phyloP scores from a whole-genome alignment of 1,140 invertebrate genomes.

The Druon quercuslanigerum region DNA sequence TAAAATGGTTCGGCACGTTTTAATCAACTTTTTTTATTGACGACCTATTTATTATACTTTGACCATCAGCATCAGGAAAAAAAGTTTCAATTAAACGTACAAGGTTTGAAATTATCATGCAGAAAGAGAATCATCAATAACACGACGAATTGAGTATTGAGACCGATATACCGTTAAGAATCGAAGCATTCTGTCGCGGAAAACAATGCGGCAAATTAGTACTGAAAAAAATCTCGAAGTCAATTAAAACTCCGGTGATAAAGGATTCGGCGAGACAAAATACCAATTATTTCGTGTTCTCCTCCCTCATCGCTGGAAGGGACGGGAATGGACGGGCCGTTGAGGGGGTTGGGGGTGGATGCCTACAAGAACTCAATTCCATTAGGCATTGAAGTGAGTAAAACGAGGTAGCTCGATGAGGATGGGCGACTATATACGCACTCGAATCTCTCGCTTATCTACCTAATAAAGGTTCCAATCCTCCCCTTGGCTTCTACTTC shows the following conservation, averaged over 20 bases:
- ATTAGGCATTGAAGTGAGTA: slow-evolving; percentile 72
- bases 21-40: background rate
- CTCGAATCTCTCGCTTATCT: slow-evolving; percentile 68
- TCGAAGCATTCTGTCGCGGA: background rate
- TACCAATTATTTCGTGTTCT: slow-evolving; percentile 67
- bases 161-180: background rate
- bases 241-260: slow-evolving; percentile 68
- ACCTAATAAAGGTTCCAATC: slow-evolving; percentile 68
- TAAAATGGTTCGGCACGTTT: too few species aligned
- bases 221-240: slow-evolving; percentile 65
- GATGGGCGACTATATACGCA: slow-evolving; percentile 67
- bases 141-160: background rate
- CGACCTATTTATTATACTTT: slow-evolving; percentile 12
- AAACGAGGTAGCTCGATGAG: slow-evolving; percentile 65
- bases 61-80: slow-evolving; percentile 34
- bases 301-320: slow-evolving; percentile 54
- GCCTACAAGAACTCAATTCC: slow-evolving; percentile 71
- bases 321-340: slow-evolving; percentile 25
- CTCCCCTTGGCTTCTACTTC: slow-evolving; percentile 37
- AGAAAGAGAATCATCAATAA: background rate
- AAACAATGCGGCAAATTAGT: slow-evolving; percentile 54
- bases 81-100: slow-evolving; percentile 12
- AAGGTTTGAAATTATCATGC: background rate
- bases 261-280: slow-evolving; percentile 70
- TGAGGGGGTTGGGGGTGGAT: slow-evolving; percentile 42